Base-by-base conservation (phyloP, 2,113 vertebrate genomes). In the Lipophrys pholis region DNA sequence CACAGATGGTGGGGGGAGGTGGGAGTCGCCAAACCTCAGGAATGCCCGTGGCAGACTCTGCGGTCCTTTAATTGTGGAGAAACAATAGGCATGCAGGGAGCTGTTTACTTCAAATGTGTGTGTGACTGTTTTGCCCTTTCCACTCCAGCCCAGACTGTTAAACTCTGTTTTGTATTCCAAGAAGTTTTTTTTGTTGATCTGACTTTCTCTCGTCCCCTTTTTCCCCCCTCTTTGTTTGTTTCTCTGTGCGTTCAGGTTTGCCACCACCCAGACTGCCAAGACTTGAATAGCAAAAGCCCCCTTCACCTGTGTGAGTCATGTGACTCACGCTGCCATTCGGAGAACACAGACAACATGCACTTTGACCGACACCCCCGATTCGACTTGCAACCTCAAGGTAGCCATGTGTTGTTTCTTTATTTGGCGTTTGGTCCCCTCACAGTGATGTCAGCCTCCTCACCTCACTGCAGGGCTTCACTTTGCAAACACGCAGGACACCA, bases 231-330 rank as follows among this genome's bases (percentile, higher is more conserved):
- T 59, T 0, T 89, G 87, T 94, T 63, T 92, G 83, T 30, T 30
- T 30, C 21, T 30, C 21, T 30, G 21, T 6, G 21, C 75, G 5
- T 73, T 0, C 83, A 99, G 97, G 95, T 96, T 81, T 99, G 97
- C 77, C 96, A 97, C 85, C 96, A 96, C n/a, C 84, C 87, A 0
- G 94, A 96, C 78, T 98, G 97, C 89, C 96, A 82, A 89, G 95
- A 94, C 87, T 93, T 96, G 90, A 96, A 95, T 85, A 74, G 8
- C 88, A 93, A 90, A 64, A 82, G 91, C 46, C 96, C 97, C 16
- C 94, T 96, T 54, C 94, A 94, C 90, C 93, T 96, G 83, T 96
- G 97, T 43, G 95, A 96, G 90, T 93, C 91, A 92, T 97, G 97
- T 58, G 95, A 97, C 91, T 68, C 94, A 48, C 94, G 84, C 81